Conservation (phyloP, 2,797 vertebrate genomes). For the Pyrrhura leucotis region DNA sequence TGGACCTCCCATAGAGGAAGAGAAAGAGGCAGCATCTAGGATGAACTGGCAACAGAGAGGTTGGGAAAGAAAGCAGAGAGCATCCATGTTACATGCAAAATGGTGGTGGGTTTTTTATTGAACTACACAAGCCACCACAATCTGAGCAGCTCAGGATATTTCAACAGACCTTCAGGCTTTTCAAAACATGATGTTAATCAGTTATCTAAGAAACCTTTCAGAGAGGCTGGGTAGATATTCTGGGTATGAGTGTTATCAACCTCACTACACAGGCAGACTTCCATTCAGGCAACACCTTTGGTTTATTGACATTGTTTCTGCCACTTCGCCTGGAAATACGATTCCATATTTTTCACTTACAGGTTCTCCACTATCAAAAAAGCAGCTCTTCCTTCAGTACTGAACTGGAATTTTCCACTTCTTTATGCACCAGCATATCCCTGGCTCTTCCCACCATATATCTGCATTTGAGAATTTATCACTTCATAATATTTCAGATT, state of each 20-base stretch:
- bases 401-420: neutral
- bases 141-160: neutral
- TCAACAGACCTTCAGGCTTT: neutral
- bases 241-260: neutral
- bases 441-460: neutral
- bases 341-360: neutral
- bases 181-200: neutral
- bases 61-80: neutral
- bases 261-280: neutral
- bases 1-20: neutral
- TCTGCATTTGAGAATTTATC: neutral
- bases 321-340: neutral
- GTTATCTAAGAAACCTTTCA: neutral
- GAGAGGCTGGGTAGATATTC: neutral
- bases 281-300: neutral
- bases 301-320: neutral
- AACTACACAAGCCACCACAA: neutral
- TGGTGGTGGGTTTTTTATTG: neutral
- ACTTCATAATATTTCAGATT: neutral
- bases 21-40: neutral
- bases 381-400: neutral
- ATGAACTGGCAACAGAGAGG: neutral
- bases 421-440: neutral
- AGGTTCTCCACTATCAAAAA: neutral
- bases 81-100: neutral